These are phyloP conservation scores for Dipodomys spectabilis DNA, from an alignment of 2,113 vertebrate genomes.

Conservation along the genomic window DNA sequence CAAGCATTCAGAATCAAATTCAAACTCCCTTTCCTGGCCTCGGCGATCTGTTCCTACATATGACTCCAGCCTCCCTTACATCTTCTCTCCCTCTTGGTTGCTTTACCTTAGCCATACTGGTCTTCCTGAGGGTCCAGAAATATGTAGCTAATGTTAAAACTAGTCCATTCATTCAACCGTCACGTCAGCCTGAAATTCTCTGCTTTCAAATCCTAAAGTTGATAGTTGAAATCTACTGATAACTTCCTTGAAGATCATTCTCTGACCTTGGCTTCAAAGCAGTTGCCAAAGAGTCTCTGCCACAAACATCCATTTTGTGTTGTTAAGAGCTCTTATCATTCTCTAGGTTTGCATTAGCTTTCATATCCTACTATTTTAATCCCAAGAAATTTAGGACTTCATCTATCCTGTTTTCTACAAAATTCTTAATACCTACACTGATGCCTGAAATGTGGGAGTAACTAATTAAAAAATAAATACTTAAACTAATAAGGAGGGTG, in stretches of 20 bases:
- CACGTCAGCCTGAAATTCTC: not conserved
- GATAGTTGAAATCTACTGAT: not conserved
- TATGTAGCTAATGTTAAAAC: not conserved
- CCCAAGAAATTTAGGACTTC: not conserved
- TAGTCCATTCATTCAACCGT: not conserved
- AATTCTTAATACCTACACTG: no score
- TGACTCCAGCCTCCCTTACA: not conserved
- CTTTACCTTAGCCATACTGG: not conserved
- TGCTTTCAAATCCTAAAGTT: not conserved
- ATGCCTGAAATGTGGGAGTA: no score
- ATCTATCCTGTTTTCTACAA: not conserved
- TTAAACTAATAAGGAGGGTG: not conserved
- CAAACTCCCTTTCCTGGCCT: constrained; percentile 22
- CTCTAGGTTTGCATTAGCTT: not conserved
- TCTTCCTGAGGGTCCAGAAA: not conserved
- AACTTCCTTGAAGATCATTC: not conserved
- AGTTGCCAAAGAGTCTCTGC: not conserved
- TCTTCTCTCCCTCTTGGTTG: not conserved
- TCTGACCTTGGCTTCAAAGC: not conserved
- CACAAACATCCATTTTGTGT: not conserved
- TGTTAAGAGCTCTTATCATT: not conserved
- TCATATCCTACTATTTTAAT: not conserved
- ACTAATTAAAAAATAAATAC: not conserved
- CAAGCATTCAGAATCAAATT: constrained; percentile 50
- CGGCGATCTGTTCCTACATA: not conserved